Evolutionary conservation across 2,113 vertebrate species (phyloP), one percentile per base, ranked within the genome.

Genomic region (Anseranas semipalmata): DNA sequence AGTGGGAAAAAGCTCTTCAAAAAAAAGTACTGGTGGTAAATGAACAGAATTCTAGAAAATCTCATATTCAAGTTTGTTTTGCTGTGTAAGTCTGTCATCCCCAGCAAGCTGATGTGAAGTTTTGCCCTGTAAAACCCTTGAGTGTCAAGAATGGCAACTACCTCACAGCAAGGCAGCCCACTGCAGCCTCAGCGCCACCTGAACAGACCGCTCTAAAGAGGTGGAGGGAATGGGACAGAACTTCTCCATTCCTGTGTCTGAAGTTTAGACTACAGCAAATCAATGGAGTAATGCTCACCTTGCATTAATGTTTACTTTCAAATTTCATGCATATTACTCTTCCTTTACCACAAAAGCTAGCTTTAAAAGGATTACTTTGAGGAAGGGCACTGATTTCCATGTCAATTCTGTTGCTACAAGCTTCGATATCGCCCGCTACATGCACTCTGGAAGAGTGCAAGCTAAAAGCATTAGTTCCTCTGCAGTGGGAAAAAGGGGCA

Each of bases 211-310:
- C 35, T 32, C 18, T 35, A 35, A 35, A 0, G 35, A 33, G 55
- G 2, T 2, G 17, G 33, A 6, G 41, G 67, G 63, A 77, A 6
- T 15, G 48, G 53, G 78, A 21, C 3, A 8, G 2, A 24, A 20
- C 43, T 20, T 78, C 58, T 59, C 81, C 39, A 0, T 1, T 4
- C 43, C 63, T 8, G 56, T 7, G 59, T 37, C 63, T 4, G 32
- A 59, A 63, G 43, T 75, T 66, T 14, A 7, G 9, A 6, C 52
- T 6, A 8, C 46, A 50, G 73, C 78, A 46, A 63, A 43, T 0
- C 1, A 13, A 25, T 9, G 3, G 0, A 3, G 37, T 2, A 59
- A n/a, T 0, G 1, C 72, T 76, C 92, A 60, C 66, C 90, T 12
- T 11, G 66, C 4, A 41, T 20, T 14, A 22, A 18, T 5, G 12